These are phyloP conservation scores for Iphiclides podalirius DNA, from an alignment of 2,888 invertebrate species.

Conservation along the genomic window DNA sequence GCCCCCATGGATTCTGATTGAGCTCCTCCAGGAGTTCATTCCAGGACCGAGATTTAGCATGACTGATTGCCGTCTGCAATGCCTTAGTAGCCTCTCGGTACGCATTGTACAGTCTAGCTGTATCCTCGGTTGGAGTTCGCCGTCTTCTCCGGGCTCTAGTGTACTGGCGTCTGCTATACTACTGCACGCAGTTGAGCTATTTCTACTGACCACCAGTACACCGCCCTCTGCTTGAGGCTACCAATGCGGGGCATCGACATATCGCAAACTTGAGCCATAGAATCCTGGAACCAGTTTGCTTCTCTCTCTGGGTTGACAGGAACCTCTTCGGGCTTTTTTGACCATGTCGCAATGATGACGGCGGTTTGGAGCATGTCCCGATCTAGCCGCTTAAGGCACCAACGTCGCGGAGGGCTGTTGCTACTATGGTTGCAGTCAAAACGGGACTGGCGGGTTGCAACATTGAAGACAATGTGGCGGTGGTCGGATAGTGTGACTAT, in stretches of 20 bases:
- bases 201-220: not conserved
- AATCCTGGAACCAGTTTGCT: constrained; percentile 6
- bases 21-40: constrained; percentile 15
- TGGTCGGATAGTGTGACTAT: too few relatives aligned
- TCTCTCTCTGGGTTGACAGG: not conserved
- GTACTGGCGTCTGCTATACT: not conserved
- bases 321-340: not conserved
- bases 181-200: not conserved
- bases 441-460: too few relatives aligned
- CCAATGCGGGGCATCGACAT: constrained; percentile 13
- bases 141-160: not conserved
- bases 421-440: not conserved
- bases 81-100: constrained; percentile 2
- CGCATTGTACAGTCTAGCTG: not conserved
- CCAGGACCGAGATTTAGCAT: constrained; percentile 15
- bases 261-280: constrained; percentile 18
- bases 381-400: too few relatives aligned
- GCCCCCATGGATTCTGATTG: constrained; percentile 23
- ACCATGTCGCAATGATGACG: not conserved
- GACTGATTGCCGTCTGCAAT: constrained; percentile 9
- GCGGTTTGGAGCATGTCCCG: too few relatives aligned
- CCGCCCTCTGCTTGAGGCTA: constrained; percentile 1
- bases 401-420: too few relatives aligned
- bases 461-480: not conserved
- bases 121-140: not conserved